Base-by-base conservation (phyloP, 2,888 invertebrate genomes). In the Lutraria lutraria region DNA sequence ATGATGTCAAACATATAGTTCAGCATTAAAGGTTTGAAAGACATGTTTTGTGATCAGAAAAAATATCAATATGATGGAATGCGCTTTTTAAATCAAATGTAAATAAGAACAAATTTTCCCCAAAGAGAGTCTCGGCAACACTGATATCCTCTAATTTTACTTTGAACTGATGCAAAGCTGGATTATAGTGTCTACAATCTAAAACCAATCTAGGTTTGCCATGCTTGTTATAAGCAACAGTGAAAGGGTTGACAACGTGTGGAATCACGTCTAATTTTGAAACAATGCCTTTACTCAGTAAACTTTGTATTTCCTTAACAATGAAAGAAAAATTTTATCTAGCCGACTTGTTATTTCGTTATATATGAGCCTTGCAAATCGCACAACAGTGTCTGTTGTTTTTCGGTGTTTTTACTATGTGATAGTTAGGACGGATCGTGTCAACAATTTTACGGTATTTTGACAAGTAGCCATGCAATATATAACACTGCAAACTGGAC, bases 111-210 rank as follows among this genome's bases (percentile, higher is more conserved):
- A 8, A 52, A 72, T 68, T 83, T 6, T 63, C 19, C 15, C 52
- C 84, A 72, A 84, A 84, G 43, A 84, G 21, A 43, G 68, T n/a
- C 60, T 85, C 68, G 13, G 89, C 87, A 13, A 83, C 83, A 31
- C 56, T 76, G 10, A 54, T 85, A 52, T 91, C 89, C 31, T 91
- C 89, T 79, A 83, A 91, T 54, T 86, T 86, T 72, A 85, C 80
- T 83, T 82, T 86, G 25, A 87, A 90, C 52, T 86, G 60, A 83
- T 86, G 89, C 25, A 91, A 72, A 81, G 53, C 56, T 16, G 63
- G 52, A 83, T 89, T 91, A 19, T 88, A 89, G 56, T 91, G 88
- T 52, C 88, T 82, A 81, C 87, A 91, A 56, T 92, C 89, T 34
- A 90, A 43, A 31, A 89, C 90, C 16, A 92, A 79, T 34, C 88